phyloP scores from a whole-genome alignment of 2,113 vertebrate genomes.

The Chroicocephalus ridibundus region DNA sequence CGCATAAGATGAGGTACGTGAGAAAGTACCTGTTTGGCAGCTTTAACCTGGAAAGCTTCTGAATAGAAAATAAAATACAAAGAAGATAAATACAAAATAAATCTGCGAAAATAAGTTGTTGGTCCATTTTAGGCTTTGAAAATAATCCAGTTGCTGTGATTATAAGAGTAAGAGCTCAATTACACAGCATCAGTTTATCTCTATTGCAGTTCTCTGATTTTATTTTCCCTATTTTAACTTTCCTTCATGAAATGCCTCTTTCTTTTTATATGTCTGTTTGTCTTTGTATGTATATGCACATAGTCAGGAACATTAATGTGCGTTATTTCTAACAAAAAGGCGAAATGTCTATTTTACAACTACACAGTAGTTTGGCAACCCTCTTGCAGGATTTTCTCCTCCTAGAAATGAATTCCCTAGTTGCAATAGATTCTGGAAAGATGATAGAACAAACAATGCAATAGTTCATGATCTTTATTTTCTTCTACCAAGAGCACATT shows the following conservation, averaged over 20 bases:
- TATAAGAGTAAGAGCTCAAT: not conserved
- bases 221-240: not conserved
- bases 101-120: not conserved
- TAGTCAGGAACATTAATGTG: not conserved
- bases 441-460: not conserved
- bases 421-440: not conserved
- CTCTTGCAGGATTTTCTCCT: not conserved
- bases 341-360: not conserved
- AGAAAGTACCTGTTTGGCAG: not conserved
- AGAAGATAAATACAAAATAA: not conserved
- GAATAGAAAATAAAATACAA: not conserved
- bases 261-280: not conserved
- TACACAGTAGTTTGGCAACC: not conserved
- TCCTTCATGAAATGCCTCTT: not conserved
- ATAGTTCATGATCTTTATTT: slow-evolving; percentile 1
- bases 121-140: not conserved
- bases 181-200: not conserved
- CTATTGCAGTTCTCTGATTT: not conserved
- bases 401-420: not conserved
- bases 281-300: not conserved
- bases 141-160: not conserved
- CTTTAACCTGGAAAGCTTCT: not conserved
- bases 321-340: not conserved
- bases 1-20: fast-evolving
- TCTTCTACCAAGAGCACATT: not conserved